Conservation (phyloP, 2,113 vertebrate species). For the Oreotrochilus melanogaster region DNA sequence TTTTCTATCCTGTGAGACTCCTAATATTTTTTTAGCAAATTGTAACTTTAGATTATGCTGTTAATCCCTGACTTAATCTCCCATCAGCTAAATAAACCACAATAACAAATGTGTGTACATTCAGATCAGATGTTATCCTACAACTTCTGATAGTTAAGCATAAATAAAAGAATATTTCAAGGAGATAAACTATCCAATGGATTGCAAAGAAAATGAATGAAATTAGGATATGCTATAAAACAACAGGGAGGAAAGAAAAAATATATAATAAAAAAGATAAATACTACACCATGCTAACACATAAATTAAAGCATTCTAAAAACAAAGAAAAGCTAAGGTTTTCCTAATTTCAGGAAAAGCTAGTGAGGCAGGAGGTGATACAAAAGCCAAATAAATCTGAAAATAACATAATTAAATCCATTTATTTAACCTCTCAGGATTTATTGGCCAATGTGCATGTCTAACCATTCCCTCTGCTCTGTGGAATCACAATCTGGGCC, state of each 20-base stretch:
- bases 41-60: background rate
- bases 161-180: background rate
- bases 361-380: background rate
- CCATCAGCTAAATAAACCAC: background rate
- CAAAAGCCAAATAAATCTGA: conserved; percentile 18
- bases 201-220: background rate
- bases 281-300: background rate
- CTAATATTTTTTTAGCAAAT: background rate
- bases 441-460: background rate
- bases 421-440: conserved; percentile 12
- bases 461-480: background rate
- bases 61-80: background rate
- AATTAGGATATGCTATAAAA: background rate
- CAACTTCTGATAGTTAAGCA: background rate
- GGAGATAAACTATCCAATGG: background rate
- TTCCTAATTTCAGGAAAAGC: background rate
- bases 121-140: background rate
- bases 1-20: background rate
- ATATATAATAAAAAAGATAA: background rate
- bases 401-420: conserved; percentile 10
- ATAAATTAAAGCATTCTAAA: background rate
- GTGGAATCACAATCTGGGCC: background rate
- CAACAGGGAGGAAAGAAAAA: background rate
- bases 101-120: fast-evolving
- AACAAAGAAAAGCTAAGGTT: background rate